Evolutionary conservation across 1,140 invertebrate genomes (phyloP), one percentile per base, ranked within the genome.

Genomic region (Bombus consobrinus): DNA sequence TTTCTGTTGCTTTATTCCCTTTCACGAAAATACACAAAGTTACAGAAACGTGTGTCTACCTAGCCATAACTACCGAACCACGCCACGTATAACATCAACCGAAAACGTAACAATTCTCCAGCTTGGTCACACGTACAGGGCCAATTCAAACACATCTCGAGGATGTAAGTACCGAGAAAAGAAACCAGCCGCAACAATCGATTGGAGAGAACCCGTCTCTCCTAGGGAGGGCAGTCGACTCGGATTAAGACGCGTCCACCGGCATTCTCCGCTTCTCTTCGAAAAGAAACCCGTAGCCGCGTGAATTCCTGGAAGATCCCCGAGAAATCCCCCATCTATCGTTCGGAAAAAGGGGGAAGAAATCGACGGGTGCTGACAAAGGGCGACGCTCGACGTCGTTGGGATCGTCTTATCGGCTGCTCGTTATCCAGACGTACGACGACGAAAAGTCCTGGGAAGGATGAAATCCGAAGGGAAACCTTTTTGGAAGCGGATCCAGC

Each of bases 361-460:
- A 28, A 71, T 69, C 75, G 75, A 83, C 81, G 59, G 43, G 15
- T 66, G 74, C 66, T 84, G 74, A 84, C 82, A 79, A 84, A 84
- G 75, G 47, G 66, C 47, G 68, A 37, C 41, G 75, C 12, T 59
- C 78, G 78, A 53, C 74, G 73, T 39, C 43, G 74, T 72, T n/a
- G 39, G 39, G 39, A 47, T 84, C 75, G 75, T 84, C 82, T 84
- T 84, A 84, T 84, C 82, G 74, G 82, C 28, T n/a, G 75, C 82
- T 84, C 82, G 82, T 84, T 84, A 69, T 79, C 72, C 72, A 83
- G 81, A 83, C 73, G 43, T 57, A 53, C 72, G 81, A 57, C 28
- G 37, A 34, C 47, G 82, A 69, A 37, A 74, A 62, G 75, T 84
- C 64, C 32, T 13, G 15, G 62, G 15, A 39, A 13, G 47, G 47